Conservation (phyloP, 1,140 invertebrate genomes). For the Cardiocondyla obscurior region DNA sequence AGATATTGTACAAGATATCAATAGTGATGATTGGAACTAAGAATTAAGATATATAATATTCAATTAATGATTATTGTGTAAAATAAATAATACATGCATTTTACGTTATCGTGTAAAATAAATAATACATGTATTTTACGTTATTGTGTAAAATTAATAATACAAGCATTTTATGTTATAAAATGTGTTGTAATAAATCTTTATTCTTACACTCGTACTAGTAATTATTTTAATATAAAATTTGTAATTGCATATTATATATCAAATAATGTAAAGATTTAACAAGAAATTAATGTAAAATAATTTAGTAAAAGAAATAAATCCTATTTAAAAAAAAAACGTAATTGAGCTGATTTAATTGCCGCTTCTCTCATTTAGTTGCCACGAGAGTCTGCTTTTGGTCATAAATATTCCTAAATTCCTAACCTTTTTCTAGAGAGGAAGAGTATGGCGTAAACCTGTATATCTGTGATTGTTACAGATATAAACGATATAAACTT, state of each 20-base stretch:
- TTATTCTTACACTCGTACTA: background rate
- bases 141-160: background rate
- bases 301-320: too few species aligned
- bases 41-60: background rate
- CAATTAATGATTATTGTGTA: background rate
- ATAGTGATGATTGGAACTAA: slow-evolving; percentile 73
- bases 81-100: background rate
- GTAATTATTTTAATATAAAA: too few species aligned
- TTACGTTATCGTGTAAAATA: background rate
- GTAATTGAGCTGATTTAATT: too few species aligned
- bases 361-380: too few species aligned
- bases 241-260: too few species aligned
- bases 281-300: too few species aligned
- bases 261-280: too few species aligned
- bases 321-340: too few species aligned
- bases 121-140: background rate
- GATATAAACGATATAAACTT: background rate
- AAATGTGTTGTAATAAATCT: background rate
- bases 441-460: background rate
- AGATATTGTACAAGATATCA: slow-evolving; percentile 75
- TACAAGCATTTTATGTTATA: background rate
- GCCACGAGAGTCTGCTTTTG: too few species aligned
- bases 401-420: too few species aligned
- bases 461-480: background rate
- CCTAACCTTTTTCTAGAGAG: too few species aligned